Base-by-base conservation (phyloP, 2,797 vertebrate species). In the Natrix natrix region DNA sequence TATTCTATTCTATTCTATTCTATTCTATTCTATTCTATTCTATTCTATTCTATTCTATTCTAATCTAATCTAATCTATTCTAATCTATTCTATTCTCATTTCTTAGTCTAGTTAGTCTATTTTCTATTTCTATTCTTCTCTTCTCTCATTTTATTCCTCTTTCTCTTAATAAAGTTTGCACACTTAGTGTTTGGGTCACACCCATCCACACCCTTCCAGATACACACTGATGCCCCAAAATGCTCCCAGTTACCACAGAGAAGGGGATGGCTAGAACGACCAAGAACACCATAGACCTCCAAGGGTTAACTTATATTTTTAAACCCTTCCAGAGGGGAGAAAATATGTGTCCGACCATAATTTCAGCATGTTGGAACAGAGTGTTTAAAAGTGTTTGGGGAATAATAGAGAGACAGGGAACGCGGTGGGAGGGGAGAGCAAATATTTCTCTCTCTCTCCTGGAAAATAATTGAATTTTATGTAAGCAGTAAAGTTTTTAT, bases 401-500 rank as follows among this genome's bases (percentile, higher is more conserved):
- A 96, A 94, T 95, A 96, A 96, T 83, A 69, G 88, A 90, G 87
- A 8, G 26, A 92, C 91, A 14, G 96, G 94, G 92, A 89, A 90
- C 92, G 92, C 94, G 88, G 11, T 12, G 86, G 28, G 28, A 2
- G 63, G 86, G 24, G 28, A 55, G 2, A 54, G 89, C 83, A 56
- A 90, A 95, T 96, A 94, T 94, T 95, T 61, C 22, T 60, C 93
- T 95, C 96, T 92, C 93, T 95, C 96, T 92, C 94, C 55, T 74
- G 91, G 93, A 92, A 91, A 96, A 90, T 97, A 96, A 96, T 97
- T 96, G 97, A 96, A 93, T 97, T 96, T 97, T 96, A 97, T 94
- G 91, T 96, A 92, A 89, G 95, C 96, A 95, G 95, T 97, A 96
- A 97, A 96, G 95, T 90, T 97, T 97, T 97, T 97, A 97, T 96